Evolutionary conservation across 2,113 vertebrate species (phyloP), one percentile per base, ranked within the genome.

Genomic region (Coptodon bakossiorum): DNA sequence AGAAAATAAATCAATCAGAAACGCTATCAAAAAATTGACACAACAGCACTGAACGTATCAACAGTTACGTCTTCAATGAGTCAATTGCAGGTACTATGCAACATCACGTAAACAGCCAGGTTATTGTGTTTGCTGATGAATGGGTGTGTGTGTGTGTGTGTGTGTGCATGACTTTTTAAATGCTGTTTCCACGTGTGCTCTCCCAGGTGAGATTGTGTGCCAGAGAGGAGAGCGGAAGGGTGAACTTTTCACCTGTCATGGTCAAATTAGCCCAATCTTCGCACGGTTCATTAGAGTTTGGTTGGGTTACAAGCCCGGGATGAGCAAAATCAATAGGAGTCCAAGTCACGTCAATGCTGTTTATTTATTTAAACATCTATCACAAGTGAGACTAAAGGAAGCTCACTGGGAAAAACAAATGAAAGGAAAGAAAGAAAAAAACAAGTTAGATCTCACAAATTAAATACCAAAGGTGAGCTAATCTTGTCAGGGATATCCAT

Each of bases 11-110:
- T 95, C 90, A 91, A 91, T 94, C 50, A 61, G 79, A 91, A 93
- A 92, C 84, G 88, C 92, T 63, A 94, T 91, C 90, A 95, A 93
- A 93, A 38, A 94, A 95, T 92, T 87, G 92, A 95, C 85, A 93
- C 91, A 80, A 80, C 80, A 89, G 61, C 83, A 24, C 68, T 85
- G 87, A 88, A 92, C 68, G 89, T 86, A 84, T 79, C 83, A 81
- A 63, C 19, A 12, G 78, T 84, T 80, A 88, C 81, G 85, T 84
- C 83, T 91, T 90, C 13, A 63, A 88, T 80, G 36, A 89, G 91
- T 91, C 89, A 92, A 91, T 88, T 66, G 89, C 71, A 80, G 81
- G 79, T 89, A 90, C 94, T 92, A 94, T 89, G 85, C 92, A 91
- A 92, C 90, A 88, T 88, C 91, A 89, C 87, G 86, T 86, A 88